Base-by-base conservation (phyloP, 2,113 vertebrate species). In the Cyphomyrus plagiostoma region DNA sequence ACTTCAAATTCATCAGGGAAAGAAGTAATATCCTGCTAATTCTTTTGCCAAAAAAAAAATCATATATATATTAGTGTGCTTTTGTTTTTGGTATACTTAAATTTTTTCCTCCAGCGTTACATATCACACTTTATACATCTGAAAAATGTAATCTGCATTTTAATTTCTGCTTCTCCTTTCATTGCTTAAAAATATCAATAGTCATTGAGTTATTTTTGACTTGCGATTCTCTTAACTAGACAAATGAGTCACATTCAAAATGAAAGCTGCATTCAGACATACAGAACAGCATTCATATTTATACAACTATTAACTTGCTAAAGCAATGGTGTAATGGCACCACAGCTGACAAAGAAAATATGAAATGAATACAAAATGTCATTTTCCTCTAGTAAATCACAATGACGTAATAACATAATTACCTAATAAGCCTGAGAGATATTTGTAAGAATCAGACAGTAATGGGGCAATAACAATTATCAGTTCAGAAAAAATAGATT, bases 321-420 rank as follows among this genome's bases (percentile, higher is more conserved):
- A 15, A 56, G 3, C 26, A 21, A 13, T 53, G 26, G n/a, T 10
- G 1, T 35, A 53, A 56, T 87, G 21, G 48, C 9, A 84, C 48
- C 45, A 84, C 82, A 8, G 82, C 45, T 84, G 30, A 86, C 7
- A 30, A 35, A 87, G 50, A 11, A 87, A 53, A 50, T 30, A n/a
- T 50, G n/a, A 50, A 50, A 50, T 53, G 49, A 52, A 35, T 87
- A 17, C 13, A 87, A 87, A 87, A 53, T 87, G 30, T 21, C 2
- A 11, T 48, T 87, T 52, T 30, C 26, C 85, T 53, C n/a, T 35
- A 39, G 26, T 35, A 52, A 50, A 53, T 52, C 23, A 86, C 45
- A 86, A 86, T 49, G 62, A 11, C 10, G n/a, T 70, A 84, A 84
- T 70, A 80, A 80, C 74, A 84, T 84, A 21, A 84, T n/a, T 48